Evolutionary conservation across 2,113 vertebrate genomes (phyloP).

Genomic region (Heptranchias perlo): DNA sequence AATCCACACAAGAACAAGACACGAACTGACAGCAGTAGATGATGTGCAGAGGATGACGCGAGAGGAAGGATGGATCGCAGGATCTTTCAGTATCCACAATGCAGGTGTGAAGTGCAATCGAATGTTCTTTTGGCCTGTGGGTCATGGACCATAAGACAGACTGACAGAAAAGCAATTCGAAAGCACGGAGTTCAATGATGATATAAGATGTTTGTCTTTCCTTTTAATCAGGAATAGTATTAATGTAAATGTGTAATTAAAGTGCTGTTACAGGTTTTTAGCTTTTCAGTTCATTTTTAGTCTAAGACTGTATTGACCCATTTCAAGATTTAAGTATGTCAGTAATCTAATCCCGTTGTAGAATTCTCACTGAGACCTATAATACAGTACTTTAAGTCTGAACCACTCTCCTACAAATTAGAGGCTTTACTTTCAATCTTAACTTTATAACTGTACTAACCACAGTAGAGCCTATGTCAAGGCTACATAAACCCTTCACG

Average conservation of each 20-base stretch:
- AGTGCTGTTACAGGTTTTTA: not conserved
- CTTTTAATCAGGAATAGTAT: not conserved
- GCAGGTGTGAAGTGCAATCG: not conserved
- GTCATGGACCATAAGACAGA: not conserved
- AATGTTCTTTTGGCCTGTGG: not conserved
- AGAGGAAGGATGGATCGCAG: not conserved
- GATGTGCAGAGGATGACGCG: not conserved
- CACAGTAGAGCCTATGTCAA: not conserved
- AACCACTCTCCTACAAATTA: not conserved
- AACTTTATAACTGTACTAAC: not conserved
- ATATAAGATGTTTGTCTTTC: not conserved
- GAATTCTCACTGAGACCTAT: not conserved
- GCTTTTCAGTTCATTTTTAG: not conserved
- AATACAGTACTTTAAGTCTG: not conserved
- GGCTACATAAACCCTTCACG: not conserved
- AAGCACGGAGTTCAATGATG: not conserved
- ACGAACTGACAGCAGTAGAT: not conserved
- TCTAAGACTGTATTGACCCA: not conserved
- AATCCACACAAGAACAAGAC: not conserved
- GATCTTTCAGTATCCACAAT: not conserved
- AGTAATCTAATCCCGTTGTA: not conserved
- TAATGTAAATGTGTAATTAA: conserved; percentile 14
- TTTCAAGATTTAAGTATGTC: not conserved
- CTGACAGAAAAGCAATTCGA: not conserved
- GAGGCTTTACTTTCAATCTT: conserved; percentile 2